Evolutionary conservation across 2,797 vertebrate species (phyloP).

Genomic region (Melanotaenia maccullochi): DNA sequence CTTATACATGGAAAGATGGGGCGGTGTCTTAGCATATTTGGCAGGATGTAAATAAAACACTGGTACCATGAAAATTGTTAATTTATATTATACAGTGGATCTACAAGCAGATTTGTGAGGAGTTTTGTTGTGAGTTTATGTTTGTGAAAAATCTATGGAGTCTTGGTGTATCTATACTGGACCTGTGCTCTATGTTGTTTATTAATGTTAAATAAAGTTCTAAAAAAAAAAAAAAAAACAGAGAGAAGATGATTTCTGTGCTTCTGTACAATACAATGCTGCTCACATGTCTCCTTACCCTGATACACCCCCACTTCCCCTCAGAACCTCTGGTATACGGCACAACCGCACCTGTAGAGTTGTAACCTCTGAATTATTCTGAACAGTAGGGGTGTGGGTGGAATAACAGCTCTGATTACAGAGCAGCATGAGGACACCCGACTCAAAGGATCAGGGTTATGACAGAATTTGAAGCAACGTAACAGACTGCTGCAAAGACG

Average conservation of each 20-base stretch:
- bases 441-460: constrained; percentile 44
- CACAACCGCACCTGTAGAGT: constrained; percentile 33
- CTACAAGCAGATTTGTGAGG: no score
- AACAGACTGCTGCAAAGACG: constrained; percentile 45
- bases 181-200: no score
- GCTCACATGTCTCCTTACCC: constrained; percentile 9
- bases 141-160: no score
- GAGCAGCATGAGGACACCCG: constrained; percentile 15
- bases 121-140: no score
- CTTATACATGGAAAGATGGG: no score
- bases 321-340: constrained; percentile 42
- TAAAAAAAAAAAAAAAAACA: no score
- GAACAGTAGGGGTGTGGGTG: constrained; percentile 20
- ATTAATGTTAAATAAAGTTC: no score
- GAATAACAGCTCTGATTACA: constrained; percentile 44
- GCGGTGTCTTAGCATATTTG: no score
- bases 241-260: constrained; percentile 2
- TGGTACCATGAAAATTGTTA: no score
- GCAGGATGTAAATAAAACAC: no score
- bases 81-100: no score
- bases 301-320: constrained; percentile 28
- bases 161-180: no score
- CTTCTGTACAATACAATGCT: neutral
- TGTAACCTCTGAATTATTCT: constrained; percentile 68
- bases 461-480: constrained; percentile 19